phyloP scores from a whole-genome alignment of 2,113 vertebrate genomes.

The Leptodactylus fuscus region DNA sequence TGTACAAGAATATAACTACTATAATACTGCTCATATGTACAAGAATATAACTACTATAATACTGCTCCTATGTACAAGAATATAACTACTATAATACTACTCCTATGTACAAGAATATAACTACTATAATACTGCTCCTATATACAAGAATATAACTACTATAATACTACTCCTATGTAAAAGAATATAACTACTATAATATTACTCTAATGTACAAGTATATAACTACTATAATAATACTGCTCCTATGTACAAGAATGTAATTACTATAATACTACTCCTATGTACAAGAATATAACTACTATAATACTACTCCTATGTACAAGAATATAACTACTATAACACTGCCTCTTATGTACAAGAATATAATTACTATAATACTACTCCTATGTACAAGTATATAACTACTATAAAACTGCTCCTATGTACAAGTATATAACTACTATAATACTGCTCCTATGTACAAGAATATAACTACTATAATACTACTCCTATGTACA shows the following conservation, averaged over 20 bases:
- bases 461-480: slow-evolving; percentile 3
- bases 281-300: too few relatives aligned
- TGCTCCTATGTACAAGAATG: too few relatives aligned
- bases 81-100: slow-evolving; percentile 22
- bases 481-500: background rate
- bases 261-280: too few relatives aligned
- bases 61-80: slow-evolving; percentile 3
- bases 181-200: slow-evolving; percentile 12
- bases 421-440: too few relatives aligned
- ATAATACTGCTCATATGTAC: background rate
- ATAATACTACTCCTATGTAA: background rate
- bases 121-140: slow-evolving; percentile 6
- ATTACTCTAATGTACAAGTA: background rate
- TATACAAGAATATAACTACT: slow-evolving; percentile 3
- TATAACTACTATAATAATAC: slow-evolving; percentile 2
- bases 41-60: slow-evolving; percentile 10
- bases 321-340: too few relatives aligned
- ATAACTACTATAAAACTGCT: too few relatives aligned
- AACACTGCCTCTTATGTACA: too few relatives aligned
- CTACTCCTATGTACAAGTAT: too few relatives aligned
- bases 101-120: slow-evolving; percentile 2
- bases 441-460: background rate
- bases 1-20: slow-evolving; percentile 16
- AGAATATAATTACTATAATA: too few relatives aligned
- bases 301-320: too few relatives aligned